Evolutionary conservation across 2,113 vertebrate genomes (phyloP), one percentile per base, ranked within the genome.

Genomic region (Oncorhynchus clarkii): DNA sequence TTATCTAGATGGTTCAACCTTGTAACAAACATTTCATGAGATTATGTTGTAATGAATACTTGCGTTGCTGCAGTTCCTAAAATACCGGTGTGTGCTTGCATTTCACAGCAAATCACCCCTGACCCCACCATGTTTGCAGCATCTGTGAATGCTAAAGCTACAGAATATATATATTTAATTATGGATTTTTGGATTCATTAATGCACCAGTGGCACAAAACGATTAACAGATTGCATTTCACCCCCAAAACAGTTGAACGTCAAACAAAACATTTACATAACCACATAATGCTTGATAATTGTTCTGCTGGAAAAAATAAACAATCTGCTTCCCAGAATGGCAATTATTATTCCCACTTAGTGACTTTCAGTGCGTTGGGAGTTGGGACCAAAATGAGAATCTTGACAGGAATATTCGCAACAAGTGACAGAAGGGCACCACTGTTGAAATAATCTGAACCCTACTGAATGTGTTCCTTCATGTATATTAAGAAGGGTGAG

Each of bases 151-250:
- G 7, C 49, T 11, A 26, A 45, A 45, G 18, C 13, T 31, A 20
- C 22, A 54, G 8, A 20, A 45, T 13, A 34, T 57, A 69, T 57
- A 70, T 65, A 71, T 77, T 73, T 77, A 65, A 64, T 70, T 70
- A 71, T 9, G 39, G 39, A 77, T 70, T 74, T 78, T 62, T 13
- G 18, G 45, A 71, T 65, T 68, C 48, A 64, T 60, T 68, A 77
- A 72, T 76, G 69, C 75, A 65, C 70, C 71, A 29, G 79, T n/a
- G 67, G 26, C 48, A 72, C 60, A 71, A 67, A 81, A 81, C 26
- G 7, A 78, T 62, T 77, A 76, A 80, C 57, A 81, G 66, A 70
- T 70, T 59, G 27, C 48, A 14, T 65, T 67, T 60, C 60, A 24
- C 51, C 6, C 45, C 34, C 68, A 70, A 73, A 26, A 14, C 67